These are phyloP conservation scores for Formica aserva DNA, from an alignment of 2,888 invertebrate genomes.

Conservation along the genomic window DNA sequence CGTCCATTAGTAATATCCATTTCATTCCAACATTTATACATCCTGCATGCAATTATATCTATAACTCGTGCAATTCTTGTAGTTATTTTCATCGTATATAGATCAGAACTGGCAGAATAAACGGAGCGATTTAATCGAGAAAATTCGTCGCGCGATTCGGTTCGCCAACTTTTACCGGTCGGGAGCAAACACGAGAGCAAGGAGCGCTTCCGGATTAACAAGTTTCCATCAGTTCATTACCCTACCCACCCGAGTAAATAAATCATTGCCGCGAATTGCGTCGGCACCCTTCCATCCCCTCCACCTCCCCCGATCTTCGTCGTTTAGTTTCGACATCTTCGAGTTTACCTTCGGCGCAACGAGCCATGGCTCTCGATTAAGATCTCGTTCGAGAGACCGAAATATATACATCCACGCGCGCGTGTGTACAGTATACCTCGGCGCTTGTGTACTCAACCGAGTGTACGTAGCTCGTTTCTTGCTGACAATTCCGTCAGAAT, in stretches of 20 bases:
- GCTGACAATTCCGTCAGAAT: constrained; percentile 46
- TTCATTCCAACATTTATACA: neutral
- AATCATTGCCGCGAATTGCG: constrained; percentile 48
- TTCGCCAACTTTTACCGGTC: constrained; percentile 23
- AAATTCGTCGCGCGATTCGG: constrained; percentile 1
- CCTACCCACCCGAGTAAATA: constrained; percentile 51
- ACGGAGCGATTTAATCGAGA: constrained; percentile 13
- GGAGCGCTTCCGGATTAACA: constrained; percentile 45
- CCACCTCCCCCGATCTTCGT: constrained; percentile 33
- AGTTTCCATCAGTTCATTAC: constrained; percentile 56
- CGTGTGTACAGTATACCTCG: neutral
- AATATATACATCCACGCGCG: neutral
- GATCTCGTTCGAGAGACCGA: constrained; percentile 53
- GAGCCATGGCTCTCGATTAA: constrained; percentile 48
- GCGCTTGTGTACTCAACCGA: constrained; percentile 33
- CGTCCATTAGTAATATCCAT: neutral
- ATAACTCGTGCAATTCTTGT: constrained; percentile 4
- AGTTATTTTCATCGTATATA: neutral
- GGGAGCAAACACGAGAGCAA: constrained; percentile 26
- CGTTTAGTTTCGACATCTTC: constrained; percentile 50
- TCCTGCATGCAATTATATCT: neutral
- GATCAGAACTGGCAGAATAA: neutral
- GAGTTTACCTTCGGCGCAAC: constrained; percentile 39
- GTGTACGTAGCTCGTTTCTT: constrained; percentile 27
- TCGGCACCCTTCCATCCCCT: neutral